Evolutionary conservation across 2,113 vertebrate species (phyloP).

Genomic region (Acrocephalus arundinaceus): DNA sequence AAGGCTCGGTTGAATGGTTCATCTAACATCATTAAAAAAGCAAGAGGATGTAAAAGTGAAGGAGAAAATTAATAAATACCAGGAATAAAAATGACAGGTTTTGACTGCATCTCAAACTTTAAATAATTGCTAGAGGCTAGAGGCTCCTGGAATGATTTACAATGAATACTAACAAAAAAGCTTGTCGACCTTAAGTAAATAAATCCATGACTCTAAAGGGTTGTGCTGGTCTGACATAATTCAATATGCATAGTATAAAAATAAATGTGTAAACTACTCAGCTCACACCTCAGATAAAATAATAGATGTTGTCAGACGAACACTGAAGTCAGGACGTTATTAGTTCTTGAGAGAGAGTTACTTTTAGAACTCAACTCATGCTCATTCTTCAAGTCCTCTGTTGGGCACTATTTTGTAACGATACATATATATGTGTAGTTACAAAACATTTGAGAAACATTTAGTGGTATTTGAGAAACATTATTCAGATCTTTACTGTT

Average conservation of each 20-base stretch:
- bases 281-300: background rate
- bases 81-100: background rate
- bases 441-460: too few relatives aligned
- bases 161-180: background rate
- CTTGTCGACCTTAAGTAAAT: background rate
- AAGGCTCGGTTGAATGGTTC: background rate
- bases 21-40: conserved; percentile 2
- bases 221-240: background rate
- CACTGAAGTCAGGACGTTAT: background rate
- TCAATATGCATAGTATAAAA: background rate
- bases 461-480: background rate
- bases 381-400: background rate
- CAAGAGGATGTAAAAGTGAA: background rate
- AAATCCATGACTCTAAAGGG: background rate
- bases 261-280: background rate
- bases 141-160: background rate
- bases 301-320: background rate
- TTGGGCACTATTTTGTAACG: background rate
- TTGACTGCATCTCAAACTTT: background rate
- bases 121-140: background rate
- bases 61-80: background rate
- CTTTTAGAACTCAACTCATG: background rate
- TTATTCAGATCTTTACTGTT: background rate
- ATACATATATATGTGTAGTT: too few relatives aligned
- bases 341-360: background rate